These are phyloP conservation scores for Neopipo cinnamomea DNA, from an alignment of 2,113 vertebrate species.

Conservation along the genomic window DNA sequence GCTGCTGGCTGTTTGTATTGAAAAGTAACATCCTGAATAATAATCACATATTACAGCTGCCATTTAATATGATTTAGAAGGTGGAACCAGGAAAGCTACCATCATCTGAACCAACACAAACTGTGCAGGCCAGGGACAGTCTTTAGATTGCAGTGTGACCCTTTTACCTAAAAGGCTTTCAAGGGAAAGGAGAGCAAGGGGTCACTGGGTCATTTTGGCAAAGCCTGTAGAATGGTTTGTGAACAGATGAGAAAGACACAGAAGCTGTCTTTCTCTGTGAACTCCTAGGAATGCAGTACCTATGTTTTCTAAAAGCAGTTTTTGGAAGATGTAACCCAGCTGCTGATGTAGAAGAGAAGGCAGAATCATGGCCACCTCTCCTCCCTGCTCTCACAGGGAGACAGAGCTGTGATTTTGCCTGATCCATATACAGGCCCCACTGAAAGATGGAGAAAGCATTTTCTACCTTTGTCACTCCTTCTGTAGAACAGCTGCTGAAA, in stretches of 20 bases:
- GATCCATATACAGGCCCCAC: background rate
- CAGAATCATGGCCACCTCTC: background rate
- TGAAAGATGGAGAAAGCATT: background rate
- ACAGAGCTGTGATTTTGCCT: background rate
- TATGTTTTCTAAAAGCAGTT: background rate
- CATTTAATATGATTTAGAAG: background rate
- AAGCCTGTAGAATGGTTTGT: background rate
- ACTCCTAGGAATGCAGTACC: background rate
- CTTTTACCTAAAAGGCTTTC: background rate
- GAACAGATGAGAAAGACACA: background rate
- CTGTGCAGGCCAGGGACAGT: background rate
- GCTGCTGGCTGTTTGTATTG: background rate
- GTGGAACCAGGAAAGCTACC: background rate
- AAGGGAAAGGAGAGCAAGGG: background rate
- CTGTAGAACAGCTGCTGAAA: background rate
- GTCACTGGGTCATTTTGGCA: background rate
- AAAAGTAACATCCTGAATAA: background rate
- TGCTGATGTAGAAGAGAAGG: background rate
- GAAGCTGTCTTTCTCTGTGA: background rate
- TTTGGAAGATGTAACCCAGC: background rate
- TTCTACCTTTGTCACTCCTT: background rate
- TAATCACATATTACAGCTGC: background rate
- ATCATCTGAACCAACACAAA: background rate
- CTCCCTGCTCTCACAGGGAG: background rate
- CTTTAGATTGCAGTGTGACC: background rate